Base-by-base conservation (phyloP, 1,140 invertebrate genomes). In the Scaptomyza hsui region DNA sequence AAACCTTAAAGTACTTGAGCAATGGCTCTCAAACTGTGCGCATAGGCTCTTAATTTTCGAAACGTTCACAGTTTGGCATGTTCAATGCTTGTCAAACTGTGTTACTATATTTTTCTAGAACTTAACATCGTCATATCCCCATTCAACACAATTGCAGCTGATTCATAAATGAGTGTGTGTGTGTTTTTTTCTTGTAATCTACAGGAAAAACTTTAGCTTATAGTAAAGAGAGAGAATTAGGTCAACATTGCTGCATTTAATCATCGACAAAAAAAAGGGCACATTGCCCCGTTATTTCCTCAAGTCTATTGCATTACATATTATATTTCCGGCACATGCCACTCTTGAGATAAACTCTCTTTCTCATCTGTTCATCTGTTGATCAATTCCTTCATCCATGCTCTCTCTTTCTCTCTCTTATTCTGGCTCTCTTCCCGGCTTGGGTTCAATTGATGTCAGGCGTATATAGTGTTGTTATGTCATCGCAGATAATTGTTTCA, bases 221-320 rank as follows among this genome's bases (percentile, higher is more conserved):
- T 44, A 37, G 44, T 16, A 29, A 49, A 29, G 6, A 29, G 19
- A 35, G 53, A 42, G 68, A 83, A 86, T 56, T 85, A 61, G 81
- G 81, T 85, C 81, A 85, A 44, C 80, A 29, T 45, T 35, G 39
- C 62, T 35, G 49, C 55, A 52, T 32, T 75, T 86, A 86, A 86
- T 86, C 80, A 74, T 56, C 26, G 26, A 29, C 7, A 19, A 65
- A 65, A 72, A 32, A 15, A 51, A 44, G 13, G 13, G 51, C 42
- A 39, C 32, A 41, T 21, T 42, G 7, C n/a, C 32, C 29, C 53
- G 69, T 45, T 47, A 75, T 45, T 79, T 60, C 42, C 37, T 42
- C 12, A 21, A 52, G 47, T 61, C 55, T 60, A 65, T 21, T 21
- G 55, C 49, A 41, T 57, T 68, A 45, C 71, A 59, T 70, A 60